Conservation (phyloP, 2,797 vertebrate genomes). For the Potorous gilbertii region DNA sequence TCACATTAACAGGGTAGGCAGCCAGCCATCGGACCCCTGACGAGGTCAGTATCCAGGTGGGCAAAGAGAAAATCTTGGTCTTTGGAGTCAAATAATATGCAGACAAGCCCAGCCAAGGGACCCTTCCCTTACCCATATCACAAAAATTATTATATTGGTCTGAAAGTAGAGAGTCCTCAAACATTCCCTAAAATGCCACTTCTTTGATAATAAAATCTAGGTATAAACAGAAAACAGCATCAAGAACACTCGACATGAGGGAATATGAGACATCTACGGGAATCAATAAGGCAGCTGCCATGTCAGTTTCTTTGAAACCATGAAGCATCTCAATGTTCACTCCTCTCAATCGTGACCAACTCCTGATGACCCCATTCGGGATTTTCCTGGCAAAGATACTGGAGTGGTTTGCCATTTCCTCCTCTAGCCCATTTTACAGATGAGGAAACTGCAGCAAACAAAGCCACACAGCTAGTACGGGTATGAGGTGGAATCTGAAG, state of each 20-base stretch:
- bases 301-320: neutral
- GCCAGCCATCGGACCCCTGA: neutral
- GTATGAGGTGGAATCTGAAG: neutral
- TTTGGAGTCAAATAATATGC: neutral
- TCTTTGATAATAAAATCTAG: neutral
- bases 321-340: neutral
- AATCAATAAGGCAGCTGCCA: neutral
- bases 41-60: neutral
- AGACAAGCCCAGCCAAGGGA: neutral
- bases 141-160: neutral
- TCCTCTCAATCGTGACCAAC: accelerated
- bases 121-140: neutral
- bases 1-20: neutral
- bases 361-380: neutral
- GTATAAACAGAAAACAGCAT: neutral
- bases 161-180: neutral
- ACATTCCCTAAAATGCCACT: neutral
- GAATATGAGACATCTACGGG: neutral
- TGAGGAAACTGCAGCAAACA: neutral
- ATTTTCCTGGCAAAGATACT: neutral
- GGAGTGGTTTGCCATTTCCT: neutral
- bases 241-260: neutral
- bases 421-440: neutral
- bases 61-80: neutral
- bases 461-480: neutral